Evolutionary conservation across 2,888 invertebrate genomes (phyloP).

Genomic region (Aphrophora alni): DNA sequence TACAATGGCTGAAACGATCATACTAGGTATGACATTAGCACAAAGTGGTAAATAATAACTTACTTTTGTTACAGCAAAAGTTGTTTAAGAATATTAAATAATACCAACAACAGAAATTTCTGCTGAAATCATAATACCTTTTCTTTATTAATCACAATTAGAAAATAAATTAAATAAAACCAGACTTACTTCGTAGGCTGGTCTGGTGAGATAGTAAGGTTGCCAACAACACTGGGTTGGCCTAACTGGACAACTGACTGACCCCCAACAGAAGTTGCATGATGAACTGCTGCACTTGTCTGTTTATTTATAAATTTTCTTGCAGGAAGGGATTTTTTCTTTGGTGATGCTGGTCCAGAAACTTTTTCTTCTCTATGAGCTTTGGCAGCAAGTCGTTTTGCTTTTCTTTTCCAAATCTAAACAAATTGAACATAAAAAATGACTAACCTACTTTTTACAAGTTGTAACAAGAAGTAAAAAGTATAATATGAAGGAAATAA

Average conservation of each 20-base stretch:
- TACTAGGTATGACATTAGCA: no score
- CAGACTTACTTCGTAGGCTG: conserved; percentile 24
- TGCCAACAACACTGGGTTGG: conserved; percentile 50
- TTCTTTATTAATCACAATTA: no score
- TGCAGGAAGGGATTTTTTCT: conserved; percentile 43
- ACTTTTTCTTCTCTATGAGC: conserved; percentile 57
- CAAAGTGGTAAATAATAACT: no score
- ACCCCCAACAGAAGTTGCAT: neutral
- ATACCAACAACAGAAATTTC: no score
- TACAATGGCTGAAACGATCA: no score
- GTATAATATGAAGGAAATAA: no score
- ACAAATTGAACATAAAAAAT: neutral
- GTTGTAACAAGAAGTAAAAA: no score
- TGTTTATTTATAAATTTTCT: conserved; percentile 59
- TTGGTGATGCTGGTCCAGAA: conserved; percentile 52
- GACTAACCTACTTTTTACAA: no score
- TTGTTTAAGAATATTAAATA: no score
- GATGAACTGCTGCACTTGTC: conserved; percentile 11
- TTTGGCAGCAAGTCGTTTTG: conserved; percentile 69
- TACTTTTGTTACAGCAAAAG: no score
- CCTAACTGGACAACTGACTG: conserved; percentile 42
- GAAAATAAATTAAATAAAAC: no score
- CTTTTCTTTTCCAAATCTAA: conserved; percentile 82
- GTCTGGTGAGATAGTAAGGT: conserved; percentile 39
- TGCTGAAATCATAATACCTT: no score